Base-by-base conservation (phyloP, 2,113 vertebrate species). In the Percina caprodes region DNA sequence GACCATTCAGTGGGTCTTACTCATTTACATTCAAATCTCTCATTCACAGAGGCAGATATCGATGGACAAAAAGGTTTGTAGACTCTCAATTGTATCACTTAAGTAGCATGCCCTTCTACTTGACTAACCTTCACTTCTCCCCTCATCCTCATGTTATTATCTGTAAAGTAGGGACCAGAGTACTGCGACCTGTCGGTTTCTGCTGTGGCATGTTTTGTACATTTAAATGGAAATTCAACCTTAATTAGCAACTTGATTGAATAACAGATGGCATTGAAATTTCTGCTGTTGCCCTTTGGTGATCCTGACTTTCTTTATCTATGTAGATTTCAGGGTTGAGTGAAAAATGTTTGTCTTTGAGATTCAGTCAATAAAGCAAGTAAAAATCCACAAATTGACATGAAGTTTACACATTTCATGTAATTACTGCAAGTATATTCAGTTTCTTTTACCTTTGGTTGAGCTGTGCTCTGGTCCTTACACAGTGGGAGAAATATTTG, bases 41-140 rank as follows among this genome's bases (percentile, higher is more conserved):
- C 94, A 90, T 96, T 95, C 88, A 94, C 95, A 96, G 95, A 95
- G 91, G 91, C 92, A 90, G 95, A 94, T 81, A 88, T 92, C 87
- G 89, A 89, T 92, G 95, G 95, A 95, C 89, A 85, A 73, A 88
- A 95, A 96, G 95, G 95, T 96, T 88, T 95, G 95, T 96, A 94
- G 89, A 91, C 86, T 95, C 94, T 92, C 71, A 90, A 70, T 94
- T 93, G 83, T 94, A 92, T 93, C 82, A 91, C 87, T 85, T 89
- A 49, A 85, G 85, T 93, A 91, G 95, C 95, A 95, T 96, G 95
- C 58, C 89, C 87, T 87, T 90, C 81, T 84, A 88, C 78, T 89
- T 77, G 69, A 93, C 94, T 93, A 93, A 93, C 91, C 79, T 66
- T 81, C 82, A 86, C 77, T 81, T 69, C 62, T 74, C 84, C 60